Conservation (phyloP, 2,797 vertebrate genomes). For the Botia kubotai region DNA sequence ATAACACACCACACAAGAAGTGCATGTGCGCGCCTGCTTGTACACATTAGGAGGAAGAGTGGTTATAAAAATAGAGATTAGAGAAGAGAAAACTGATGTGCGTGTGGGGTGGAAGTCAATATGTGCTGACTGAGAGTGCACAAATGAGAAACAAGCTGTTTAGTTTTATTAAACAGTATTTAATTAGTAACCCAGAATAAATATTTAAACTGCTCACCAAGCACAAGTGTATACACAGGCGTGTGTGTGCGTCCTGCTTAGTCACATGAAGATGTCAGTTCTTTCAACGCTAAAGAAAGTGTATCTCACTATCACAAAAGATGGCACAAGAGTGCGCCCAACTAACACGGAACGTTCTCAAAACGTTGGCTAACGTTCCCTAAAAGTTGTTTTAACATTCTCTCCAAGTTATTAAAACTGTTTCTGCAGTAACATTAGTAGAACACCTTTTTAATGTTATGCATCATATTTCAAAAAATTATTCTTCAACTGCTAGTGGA, state of each 20-base stretch:
- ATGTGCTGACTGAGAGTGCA: neutral
- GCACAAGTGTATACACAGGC: conserved; percentile 11
- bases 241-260: conserved; percentile 15
- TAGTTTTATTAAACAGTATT: conserved; percentile 39
- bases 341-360: too few relatives aligned
- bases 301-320: conserved; percentile 23
- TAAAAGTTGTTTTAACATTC: too few relatives aligned
- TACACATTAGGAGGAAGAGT: conserved; percentile 43
- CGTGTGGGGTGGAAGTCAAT: neutral
- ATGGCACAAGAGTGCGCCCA: neutral
- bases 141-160: conserved; percentile 2
- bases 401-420: too few relatives aligned
- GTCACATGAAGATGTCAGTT: conserved; percentile 28
- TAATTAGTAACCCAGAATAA: conserved; percentile 30
- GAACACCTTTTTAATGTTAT: too few relatives aligned
- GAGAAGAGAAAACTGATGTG: conserved; percentile 40
- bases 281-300: conserved; percentile 36
- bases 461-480: too few relatives aligned
- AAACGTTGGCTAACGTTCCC: too few relatives aligned
- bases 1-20: conserved; percentile 50
- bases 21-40: conserved; percentile 4
- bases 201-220: conserved; percentile 38
- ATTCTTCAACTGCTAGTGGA: too few relatives aligned
- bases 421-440: too few relatives aligned
- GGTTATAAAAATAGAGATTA: conserved; percentile 56